phyloP scores from a whole-genome alignment of 2,113 vertebrate genomes.

The Corythoichthys haematopterus region DNA sequence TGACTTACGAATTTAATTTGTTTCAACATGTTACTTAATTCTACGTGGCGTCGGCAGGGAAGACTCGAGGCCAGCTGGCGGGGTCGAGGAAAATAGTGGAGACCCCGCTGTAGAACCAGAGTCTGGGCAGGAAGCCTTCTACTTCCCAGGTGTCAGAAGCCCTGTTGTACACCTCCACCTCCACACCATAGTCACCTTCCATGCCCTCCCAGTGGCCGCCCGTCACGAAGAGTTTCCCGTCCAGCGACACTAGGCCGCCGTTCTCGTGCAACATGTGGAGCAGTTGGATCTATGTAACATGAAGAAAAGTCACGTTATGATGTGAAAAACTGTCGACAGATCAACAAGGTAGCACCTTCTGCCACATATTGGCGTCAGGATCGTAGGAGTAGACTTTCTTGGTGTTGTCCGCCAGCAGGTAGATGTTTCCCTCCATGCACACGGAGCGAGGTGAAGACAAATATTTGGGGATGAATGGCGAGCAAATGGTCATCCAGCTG shows the following conservation, averaged over 20 bases:
- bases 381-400: conserved; percentile 91
- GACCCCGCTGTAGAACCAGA: conserved; percentile 90
- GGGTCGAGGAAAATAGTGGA: conserved; percentile 86
- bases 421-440: conserved; percentile 79
- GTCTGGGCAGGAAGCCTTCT: conserved; percentile 81
- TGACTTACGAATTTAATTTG: too few relatives aligned
- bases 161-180: conserved; percentile 87
- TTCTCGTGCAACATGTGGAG: conserved; percentile 93
- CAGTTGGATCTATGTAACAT: conserved; percentile 79
- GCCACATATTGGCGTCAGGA: conserved; percentile 91
- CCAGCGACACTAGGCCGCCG: conserved; percentile 81
- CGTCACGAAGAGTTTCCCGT: conserved; percentile 77
- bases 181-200: conserved; percentile 89
- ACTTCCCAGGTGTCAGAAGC: conserved; percentile 76
- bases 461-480: conserved; percentile 95
- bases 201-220: conserved; percentile 96
- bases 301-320: neutral
- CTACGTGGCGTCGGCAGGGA: conserved; percentile 52
- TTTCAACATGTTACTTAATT: neutral
- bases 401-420: conserved; percentile 93
- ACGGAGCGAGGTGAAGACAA: conserved; percentile 87
- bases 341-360: conserved; percentile 75
- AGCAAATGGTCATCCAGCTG: conserved; percentile 83
- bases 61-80: conserved; percentile 79
- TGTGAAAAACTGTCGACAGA: neutral